phyloP scores from a whole-genome alignment of 2,888 invertebrate genomes.

The Ferrisia virgata region DNA sequence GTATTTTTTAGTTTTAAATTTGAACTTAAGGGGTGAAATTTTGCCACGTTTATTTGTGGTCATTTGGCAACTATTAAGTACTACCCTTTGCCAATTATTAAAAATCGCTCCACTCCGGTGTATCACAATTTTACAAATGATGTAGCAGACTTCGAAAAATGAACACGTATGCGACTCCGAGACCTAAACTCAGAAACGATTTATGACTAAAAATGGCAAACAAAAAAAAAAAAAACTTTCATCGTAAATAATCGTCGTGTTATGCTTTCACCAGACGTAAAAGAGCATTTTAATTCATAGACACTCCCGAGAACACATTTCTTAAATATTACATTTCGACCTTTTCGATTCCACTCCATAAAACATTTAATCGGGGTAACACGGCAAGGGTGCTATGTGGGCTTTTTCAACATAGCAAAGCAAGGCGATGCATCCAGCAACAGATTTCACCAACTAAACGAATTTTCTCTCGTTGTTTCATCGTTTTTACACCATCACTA shows the following conservation, averaged over 20 bases:
- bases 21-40: too few species aligned
- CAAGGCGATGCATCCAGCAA: neutral
- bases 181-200: too few species aligned
- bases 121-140: too few species aligned
- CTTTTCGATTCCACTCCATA: constrained; percentile 28
- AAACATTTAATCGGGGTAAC: constrained; percentile 19
- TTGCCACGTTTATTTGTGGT: too few species aligned
- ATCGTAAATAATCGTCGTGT: neutral
- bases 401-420: neutral
- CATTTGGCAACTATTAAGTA: too few species aligned
- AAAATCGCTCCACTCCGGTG: too few species aligned
- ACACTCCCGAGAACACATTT: constrained; percentile 19
- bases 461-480: neutral
- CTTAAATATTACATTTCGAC: constrained; percentile 9
- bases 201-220: neutral
- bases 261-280: neutral
- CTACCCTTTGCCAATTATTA: too few species aligned
- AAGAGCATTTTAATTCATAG: neutral
- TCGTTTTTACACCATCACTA: neutral
- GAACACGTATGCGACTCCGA: too few species aligned
- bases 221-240: neutral
- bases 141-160: too few species aligned
- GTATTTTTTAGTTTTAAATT: too few species aligned
- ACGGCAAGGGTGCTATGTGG: neutral
- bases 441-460: neutral